Evolutionary conservation across 2,797 vertebrate species (phyloP), one percentile per base, ranked within the genome.

Genomic region (Tympanoctomys barrerae): DNA sequence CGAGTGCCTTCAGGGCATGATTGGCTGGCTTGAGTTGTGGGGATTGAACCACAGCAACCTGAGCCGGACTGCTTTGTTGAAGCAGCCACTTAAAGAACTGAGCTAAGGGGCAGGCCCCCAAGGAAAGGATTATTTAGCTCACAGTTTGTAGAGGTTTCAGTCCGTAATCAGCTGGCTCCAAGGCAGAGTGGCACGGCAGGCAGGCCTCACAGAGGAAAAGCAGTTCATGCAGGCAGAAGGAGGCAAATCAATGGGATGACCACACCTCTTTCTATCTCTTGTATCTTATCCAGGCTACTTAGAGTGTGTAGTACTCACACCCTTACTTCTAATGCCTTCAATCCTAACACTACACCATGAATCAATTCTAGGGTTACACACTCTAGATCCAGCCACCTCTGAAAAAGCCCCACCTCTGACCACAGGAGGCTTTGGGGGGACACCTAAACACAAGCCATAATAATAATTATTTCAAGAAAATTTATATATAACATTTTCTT

Each of bases 391-490:
- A 70, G 66, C n/a, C 33, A 70, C 66, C 33, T 70, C 66, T 70
- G 66, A 70, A 36, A 36, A 70, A 70, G 66, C 66, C 66, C 66
- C 33, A 70, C 18, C 33, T 70, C 19, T 70, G 33, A 70, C 7
- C 16, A 4, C 66, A 70, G 36, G 33, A 70, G 66, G 66, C 19
- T 70, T 36, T 70, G 16, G n/a, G 33, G 33, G 16, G 33, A 70
- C 66, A 70, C 19, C 66, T 70, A 36, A 70, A 36, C 33, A n/a
- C 33, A 70, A 70, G 16, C 18, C 16, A 70, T 36, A 70, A 8
- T 19, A 21, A 70, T 36, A 19, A 59, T 2, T 68, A 87, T 77
- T 96, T 93, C 68, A 90, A 87, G 33, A 75, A 94, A 84, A 87
- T 31, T 61, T 84, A 31, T 18, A 88, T 79, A 62, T 87, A 83